Conservation (phyloP, 2,888 invertebrate genomes). For the Trissolcus japonicus region DNA sequence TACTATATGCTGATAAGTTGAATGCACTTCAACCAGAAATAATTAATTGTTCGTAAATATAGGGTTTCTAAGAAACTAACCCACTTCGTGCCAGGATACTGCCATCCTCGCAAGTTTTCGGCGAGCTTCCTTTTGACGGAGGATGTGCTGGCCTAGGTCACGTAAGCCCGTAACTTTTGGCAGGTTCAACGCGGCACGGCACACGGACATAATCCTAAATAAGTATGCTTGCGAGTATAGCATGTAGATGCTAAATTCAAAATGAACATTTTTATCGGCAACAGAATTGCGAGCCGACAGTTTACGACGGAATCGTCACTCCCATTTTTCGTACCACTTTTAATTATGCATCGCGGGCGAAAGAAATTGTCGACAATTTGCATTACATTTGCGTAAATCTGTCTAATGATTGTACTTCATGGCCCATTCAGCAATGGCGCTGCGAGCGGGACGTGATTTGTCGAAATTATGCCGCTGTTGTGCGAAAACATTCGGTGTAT, state of each 20-base stretch:
- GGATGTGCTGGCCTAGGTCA: slow-evolving; percentile 53
- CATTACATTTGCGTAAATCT: slow-evolving; percentile 16
- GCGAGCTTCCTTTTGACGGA: slow-evolving; percentile 53
- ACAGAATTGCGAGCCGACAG: not conserved
- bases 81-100: slow-evolving; percentile 54
- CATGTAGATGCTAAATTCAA: slow-evolving; percentile 43
- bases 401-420: slow-evolving; percentile 32
- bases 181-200: slow-evolving; percentile 54
- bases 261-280: slow-evolving; percentile 13
- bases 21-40: slow-evolving; percentile 38
- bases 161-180: slow-evolving; percentile 55
- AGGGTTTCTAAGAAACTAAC: slow-evolving; percentile 50
- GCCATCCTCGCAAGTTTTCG: slow-evolving; percentile 52
- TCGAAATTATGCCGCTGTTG: slow-evolving; percentile 36
- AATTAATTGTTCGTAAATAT: slow-evolving; percentile 57
- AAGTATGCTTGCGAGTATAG: slow-evolving; percentile 33
- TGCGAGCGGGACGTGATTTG: slow-evolving; percentile 33
- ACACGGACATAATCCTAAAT: slow-evolving; percentile 50
- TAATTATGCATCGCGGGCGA: slow-evolving; percentile 1
- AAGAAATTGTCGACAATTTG: slow-evolving; percentile 5
- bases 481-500: slow-evolving; percentile 43
- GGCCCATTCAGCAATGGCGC: slow-evolving; percentile 24
- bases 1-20: slow-evolving; percentile 53
- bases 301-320: slow-evolving; percentile 9
- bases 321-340: slow-evolving; percentile 18